These are phyloP conservation scores for Tor tambroides DNA, from an alignment of 2,113 vertebrate genomes.

Conservation along the genomic window DNA sequence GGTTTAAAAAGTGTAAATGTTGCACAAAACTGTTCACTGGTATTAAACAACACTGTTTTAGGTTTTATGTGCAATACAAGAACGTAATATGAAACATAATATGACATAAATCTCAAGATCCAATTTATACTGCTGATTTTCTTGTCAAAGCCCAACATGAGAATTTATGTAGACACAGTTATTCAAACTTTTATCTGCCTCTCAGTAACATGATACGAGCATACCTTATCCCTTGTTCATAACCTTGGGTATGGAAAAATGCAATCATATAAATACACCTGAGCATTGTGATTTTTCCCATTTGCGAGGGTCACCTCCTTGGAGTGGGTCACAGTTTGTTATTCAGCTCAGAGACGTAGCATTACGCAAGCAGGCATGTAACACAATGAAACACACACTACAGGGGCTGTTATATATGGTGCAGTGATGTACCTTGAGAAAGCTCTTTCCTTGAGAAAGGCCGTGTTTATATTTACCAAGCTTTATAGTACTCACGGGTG, in stretches of 20 bases:
- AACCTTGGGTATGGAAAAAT: constrained; percentile 39
- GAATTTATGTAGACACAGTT: constrained; percentile 15
- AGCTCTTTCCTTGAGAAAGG: constrained; percentile 16
- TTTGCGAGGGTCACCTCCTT: constrained; percentile 2
- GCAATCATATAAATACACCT: constrained; percentile 23
- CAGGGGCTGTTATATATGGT: not conserved
- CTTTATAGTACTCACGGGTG: not conserved
- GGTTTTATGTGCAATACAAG: not conserved
- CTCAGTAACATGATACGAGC: not conserved
- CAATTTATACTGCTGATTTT: not conserved
- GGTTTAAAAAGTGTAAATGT: not conserved
- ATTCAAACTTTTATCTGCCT: constrained; percentile 12
- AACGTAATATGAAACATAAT: not conserved
- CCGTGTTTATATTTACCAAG: constrained; percentile 10
- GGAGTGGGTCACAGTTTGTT: constrained; percentile 27
- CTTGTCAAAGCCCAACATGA: constrained; percentile 14
- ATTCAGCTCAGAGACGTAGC: constrained; percentile 25
- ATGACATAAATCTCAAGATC: not conserved
- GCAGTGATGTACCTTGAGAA: not conserved
- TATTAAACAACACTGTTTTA: constrained; percentile 1
- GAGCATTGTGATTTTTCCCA: not conserved
- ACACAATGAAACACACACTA: constrained; percentile 10
- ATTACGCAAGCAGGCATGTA: not conserved
- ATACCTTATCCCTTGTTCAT: constrained; percentile 14
- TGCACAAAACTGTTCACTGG: not conserved